Percentiles rank a stretch among this genome's conserved stretches.
Evolutionary conservation across 2,797 vertebrate species (phyloP).

Genomic region (Pseudopleuronectes americanus): DNA sequence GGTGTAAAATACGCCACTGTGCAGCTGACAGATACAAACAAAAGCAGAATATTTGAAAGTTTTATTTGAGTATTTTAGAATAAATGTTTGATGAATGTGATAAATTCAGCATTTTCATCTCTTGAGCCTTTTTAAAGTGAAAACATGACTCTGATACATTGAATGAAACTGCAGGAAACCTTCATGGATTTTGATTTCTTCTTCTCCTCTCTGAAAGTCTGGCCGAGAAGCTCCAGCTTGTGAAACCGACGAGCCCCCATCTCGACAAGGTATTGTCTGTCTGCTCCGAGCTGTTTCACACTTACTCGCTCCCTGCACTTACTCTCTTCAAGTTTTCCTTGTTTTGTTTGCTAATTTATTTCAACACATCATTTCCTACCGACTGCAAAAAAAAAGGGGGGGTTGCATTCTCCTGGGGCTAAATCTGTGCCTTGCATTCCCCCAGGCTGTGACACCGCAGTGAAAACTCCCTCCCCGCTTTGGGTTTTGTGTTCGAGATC

Average conservation of each 20-base stretch:
- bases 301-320: not conserved
- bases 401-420: constrained; percentile 46
- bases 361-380: constrained; percentile 70
- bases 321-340: constrained; percentile 21
- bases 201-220: constrained; percentile 83
- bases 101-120: not conserved
- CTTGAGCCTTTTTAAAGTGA: not conserved
- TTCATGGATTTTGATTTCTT: not conserved
- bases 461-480: constrained; percentile 73
- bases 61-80: too few species aligned
- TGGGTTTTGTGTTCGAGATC: constrained; percentile 64
- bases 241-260: constrained; percentile 83
- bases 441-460: constrained; percentile 68
- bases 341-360: constrained; percentile 73
- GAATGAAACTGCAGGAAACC: not conserved
- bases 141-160: not conserved
- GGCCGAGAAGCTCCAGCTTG: constrained; percentile 86
- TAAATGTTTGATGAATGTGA: not conserved
- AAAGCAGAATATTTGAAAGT: too few species aligned
- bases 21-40: not conserved
- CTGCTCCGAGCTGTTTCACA: not conserved
- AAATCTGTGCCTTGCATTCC: constrained; percentile 58
- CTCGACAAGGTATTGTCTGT: constrained; percentile 89
- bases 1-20: not conserved
- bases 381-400: constrained; percentile 41